Evolutionary conservation across 2,888 invertebrate genomes (phyloP).

Genomic region (Tiliacea citrago): DNA sequence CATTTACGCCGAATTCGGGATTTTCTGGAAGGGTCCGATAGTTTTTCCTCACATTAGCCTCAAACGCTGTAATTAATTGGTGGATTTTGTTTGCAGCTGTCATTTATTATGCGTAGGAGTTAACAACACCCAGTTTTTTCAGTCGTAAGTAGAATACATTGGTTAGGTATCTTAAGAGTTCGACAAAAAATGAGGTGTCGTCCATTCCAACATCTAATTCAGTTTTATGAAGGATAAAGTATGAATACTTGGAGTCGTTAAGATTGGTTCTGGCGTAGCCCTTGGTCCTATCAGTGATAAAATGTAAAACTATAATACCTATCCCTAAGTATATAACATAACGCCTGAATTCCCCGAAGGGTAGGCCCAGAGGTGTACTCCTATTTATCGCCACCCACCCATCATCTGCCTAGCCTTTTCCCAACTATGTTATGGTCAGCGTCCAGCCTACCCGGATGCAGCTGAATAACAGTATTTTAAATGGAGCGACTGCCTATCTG

Average conservation of each 20-base stretch:
- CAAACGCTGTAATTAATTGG: conserved; percentile 45
- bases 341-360: neutral
- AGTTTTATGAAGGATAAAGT: neutral
- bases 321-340: no score
- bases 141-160: neutral
- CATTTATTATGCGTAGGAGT: neutral
- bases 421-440: no score
- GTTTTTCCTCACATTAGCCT: conserved; percentile 50
- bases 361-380: neutral
- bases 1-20: conserved; percentile 21
- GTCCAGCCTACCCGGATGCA: no score
- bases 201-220: no score
- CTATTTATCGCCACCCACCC: neutral
- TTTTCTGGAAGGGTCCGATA: conserved; percentile 34
- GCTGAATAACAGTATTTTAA: no score
- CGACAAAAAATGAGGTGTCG: neutral
- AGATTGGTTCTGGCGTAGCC: no score
- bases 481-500: no score
- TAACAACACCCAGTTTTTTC: neutral
- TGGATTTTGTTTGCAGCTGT: conserved; percentile 21
- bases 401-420: no score
- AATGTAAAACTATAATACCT: no score
- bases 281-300: no score
- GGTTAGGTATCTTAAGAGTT: neutral
- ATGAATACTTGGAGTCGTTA: neutral